Evolutionary conservation across 2,888 invertebrate species (phyloP), one percentile per base, ranked within the genome.

Genomic region (Cheilosia urbana): DNA sequence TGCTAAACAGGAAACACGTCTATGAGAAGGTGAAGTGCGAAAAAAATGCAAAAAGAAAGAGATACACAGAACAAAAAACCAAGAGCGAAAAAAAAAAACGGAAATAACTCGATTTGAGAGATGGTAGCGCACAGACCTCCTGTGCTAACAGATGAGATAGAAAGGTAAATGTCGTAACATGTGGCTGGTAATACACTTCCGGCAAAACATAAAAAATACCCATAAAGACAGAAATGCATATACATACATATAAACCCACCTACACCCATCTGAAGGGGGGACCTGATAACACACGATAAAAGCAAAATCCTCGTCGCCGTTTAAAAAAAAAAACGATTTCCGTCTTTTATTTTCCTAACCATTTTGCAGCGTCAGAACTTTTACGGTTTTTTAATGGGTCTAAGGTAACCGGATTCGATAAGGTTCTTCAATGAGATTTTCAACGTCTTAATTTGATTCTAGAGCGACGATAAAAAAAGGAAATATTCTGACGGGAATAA

Each of bases 181-280:
- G 81, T 85, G 71, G 69, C 69, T 76, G 85, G 85, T 81, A 81
- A 81, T 72, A 77, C 81, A 81, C 85, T 85, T 81, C 81, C 81
- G 72, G 85, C 72, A 71, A 51, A 62, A 66, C 81, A 85, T 85
- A 81, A 85, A 81, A 60, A 66, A 11, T 27, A 9, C 21, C 49
- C 80, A 81, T 81, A 77, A 72, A 85, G 81, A 77, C 81, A 75
- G 68, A 42, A 47, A 65, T 15, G 49, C 58, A 55, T 47, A 55
- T 47, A 15, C 3, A 34, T 11, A n/a, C 19, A 15, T 40, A 47
- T 47, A 49, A 42, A 51, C 15, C 19, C 45, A 11, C 47, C 55
- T 47, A 55, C 66, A 13, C 21, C 68, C 40, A 58, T 53, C 47
- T 40, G 5, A 2, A 47, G 42, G 27, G 45, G 45, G 47, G 69